Conservation (phyloP, 1,140 invertebrate genomes). For the Halotydeus destructor region DNA sequence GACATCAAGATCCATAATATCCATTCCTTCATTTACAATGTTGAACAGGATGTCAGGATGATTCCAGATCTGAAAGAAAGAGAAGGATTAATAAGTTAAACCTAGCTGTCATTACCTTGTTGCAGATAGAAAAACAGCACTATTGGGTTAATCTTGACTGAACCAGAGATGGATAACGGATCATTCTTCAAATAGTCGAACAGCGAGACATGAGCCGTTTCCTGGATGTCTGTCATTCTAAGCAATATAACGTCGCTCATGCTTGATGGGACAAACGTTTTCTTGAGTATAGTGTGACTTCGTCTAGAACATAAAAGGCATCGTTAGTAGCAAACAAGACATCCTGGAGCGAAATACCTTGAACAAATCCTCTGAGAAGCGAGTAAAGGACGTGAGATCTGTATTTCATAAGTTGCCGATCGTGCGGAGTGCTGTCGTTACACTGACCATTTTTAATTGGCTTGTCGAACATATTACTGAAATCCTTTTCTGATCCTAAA, state of each 20-base stretch:
- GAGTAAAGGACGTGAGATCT: neutral
- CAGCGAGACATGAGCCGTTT: constrained; percentile 33
- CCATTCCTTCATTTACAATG: constrained; percentile 52
- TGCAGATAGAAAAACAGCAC: constrained; percentile 96
- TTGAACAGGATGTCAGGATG: constrained; percentile 92
- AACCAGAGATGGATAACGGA: neutral
- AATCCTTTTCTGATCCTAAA: constrained; percentile 73
- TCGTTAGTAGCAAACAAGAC: constrained; percentile 17
- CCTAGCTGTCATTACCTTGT: constrained; percentile 42
- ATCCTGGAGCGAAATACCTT: constrained; percentile 18
- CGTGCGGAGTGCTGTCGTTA: neutral
- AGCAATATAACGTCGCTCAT: constrained; percentile 77
- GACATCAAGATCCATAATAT: constrained; percentile 59
- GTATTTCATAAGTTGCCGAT: constrained; percentile 5
- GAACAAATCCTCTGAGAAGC: neutral
- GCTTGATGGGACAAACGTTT: constrained; percentile 64
- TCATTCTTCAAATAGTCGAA: constrained; percentile 6
- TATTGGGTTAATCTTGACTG: constrained; percentile 56
- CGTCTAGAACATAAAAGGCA: constrained; percentile 31
- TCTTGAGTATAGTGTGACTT: constrained; percentile 64
- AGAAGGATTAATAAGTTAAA: constrained; percentile 8
- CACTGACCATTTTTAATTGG: constrained; percentile 7
- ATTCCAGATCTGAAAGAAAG: constrained; percentile 67
- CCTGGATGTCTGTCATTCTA: constrained; percentile 63
- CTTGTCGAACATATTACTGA: constrained; percentile 57